These are phyloP conservation scores for Rugalucina vietnamica DNA, from an alignment of 2,888 invertebrate genomes.

Conservation along the genomic window DNA sequence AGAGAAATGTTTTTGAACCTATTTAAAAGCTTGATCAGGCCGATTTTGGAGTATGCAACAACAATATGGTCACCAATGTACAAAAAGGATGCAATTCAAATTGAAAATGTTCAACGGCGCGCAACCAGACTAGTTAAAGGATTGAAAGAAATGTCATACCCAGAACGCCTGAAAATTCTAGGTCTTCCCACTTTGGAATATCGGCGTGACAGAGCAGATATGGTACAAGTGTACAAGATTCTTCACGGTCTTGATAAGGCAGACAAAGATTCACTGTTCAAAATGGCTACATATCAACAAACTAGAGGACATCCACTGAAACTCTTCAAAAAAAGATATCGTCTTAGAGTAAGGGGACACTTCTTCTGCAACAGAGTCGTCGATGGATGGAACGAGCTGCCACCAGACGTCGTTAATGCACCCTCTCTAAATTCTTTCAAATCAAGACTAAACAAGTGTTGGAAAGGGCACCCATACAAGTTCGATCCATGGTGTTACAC, in stretches of 20 bases:
- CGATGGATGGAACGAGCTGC: background rate
- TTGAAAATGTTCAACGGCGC: conserved; percentile 33
- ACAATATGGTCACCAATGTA: too few relatives aligned
- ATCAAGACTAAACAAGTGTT: background rate
- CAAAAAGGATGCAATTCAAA: conserved; percentile 9
- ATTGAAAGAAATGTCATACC: background rate
- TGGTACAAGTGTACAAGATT: too few relatives aligned
- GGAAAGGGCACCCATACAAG: background rate
- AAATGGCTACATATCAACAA: too few relatives aligned
- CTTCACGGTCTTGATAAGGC: too few relatives aligned
- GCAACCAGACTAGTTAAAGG: conserved; percentile 20
- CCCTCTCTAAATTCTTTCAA: background rate
- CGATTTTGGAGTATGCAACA: too few relatives aligned
- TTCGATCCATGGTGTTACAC: too few relatives aligned
- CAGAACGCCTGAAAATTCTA: conserved; percentile 3
- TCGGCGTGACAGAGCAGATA: too few relatives aligned
- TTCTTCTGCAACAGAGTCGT: conserved; percentile 4
- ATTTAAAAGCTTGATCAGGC: conserved; percentile 32
- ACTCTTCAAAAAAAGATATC: background rate
- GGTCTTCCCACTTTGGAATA: conserved; percentile 18
- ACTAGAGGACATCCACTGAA: background rate
- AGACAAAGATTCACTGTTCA: background rate
- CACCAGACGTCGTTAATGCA: background rate
- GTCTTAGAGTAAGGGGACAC: background rate
- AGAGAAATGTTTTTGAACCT: conserved; percentile 26